Evolutionary conservation across 2,888 invertebrate species (phyloP), one percentile per base, ranked within the genome.

Genomic region (Lasius platythorax): DNA sequence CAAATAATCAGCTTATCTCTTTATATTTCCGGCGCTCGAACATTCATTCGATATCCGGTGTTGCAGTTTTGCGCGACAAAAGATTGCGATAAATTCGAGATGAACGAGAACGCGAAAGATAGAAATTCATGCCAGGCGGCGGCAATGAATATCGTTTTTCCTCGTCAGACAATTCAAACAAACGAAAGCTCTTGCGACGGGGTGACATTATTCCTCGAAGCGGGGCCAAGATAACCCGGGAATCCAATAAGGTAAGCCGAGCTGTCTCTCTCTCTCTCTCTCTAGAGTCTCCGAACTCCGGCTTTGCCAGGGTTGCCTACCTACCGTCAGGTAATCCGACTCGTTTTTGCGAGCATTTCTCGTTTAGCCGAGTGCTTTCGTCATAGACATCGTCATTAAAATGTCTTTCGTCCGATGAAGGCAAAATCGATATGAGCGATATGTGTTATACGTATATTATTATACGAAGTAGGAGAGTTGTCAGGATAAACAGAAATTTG

Each of bases 361-460:
- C 84, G 72, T 82, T 84, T 53, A 63, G 37, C 50, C 75, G 84
- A 85, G 84, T 81, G 79, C 82, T 84, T 83, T 84, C 82, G 83
- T 88, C 85, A 81, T 74, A 63, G 61, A 28, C 61, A 56, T 81
- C 73, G 84, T 89, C 84, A 74, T 85, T 89, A 70, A 85, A 87
- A 81, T 81, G 70, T 84, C 28, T 67, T 50, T 43, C 66, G 12
- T 46, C 12, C 28, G 33, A 23, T 58, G 78, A 61, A n/a, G 15
- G 40, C 1, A 33, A 75, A 37, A 81, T 82, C 81, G 40, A 83
- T 87, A 72, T 61, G 40, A 40, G 50, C 40, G 30, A 61, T 46
- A 28, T 40, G 23, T 40, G 11, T n/a, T 1, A 28, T 9, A 18
- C 37, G 30, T 30, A 11, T 50, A 18, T 50, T 50, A 43, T 33